Evolutionary conservation across 1,140 invertebrate genomes (phyloP).

Genomic region (Cepaea nemoralis): DNA sequence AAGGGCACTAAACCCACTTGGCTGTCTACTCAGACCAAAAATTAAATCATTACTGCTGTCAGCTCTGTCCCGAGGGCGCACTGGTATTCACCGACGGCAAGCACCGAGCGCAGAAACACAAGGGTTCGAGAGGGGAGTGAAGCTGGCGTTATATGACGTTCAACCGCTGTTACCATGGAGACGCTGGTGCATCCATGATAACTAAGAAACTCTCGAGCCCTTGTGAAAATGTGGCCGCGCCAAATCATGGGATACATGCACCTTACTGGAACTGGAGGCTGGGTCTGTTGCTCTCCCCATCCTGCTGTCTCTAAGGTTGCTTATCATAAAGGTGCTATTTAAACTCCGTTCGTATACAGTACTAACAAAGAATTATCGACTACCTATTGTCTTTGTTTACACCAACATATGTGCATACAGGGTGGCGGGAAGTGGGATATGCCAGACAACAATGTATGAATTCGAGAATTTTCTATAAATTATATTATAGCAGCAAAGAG

Average conservation of each 20-base stretch:
- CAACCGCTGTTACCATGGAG: constrained; percentile 30
- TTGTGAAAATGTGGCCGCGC: neutral
- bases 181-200: constrained; percentile 25
- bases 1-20: neutral
- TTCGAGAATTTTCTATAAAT: too few relatives aligned
- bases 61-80: neutral
- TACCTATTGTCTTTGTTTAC: too few relatives aligned
- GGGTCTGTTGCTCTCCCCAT: neutral
- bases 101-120: neutral
- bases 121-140: neutral
- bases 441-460: too few relatives aligned
- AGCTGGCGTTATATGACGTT: constrained; percentile 25
- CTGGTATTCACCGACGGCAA: constrained; percentile 2
- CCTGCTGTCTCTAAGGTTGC: neutral
- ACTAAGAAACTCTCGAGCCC: constrained; percentile 12
- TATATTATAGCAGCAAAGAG: too few relatives aligned
- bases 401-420: too few relatives aligned
- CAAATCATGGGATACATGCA: neutral
- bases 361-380: too few relatives aligned
- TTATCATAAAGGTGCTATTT: too few relatives aligned
- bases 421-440: too few relatives aligned
- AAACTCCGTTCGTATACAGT: too few relatives aligned
- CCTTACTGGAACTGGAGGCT: neutral
- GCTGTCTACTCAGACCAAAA: neutral
- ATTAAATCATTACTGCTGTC: constrained; percentile 19